phyloP scores from a whole-genome alignment of 2,113 vertebrate genomes.

The Calyptomena viridis region DNA sequence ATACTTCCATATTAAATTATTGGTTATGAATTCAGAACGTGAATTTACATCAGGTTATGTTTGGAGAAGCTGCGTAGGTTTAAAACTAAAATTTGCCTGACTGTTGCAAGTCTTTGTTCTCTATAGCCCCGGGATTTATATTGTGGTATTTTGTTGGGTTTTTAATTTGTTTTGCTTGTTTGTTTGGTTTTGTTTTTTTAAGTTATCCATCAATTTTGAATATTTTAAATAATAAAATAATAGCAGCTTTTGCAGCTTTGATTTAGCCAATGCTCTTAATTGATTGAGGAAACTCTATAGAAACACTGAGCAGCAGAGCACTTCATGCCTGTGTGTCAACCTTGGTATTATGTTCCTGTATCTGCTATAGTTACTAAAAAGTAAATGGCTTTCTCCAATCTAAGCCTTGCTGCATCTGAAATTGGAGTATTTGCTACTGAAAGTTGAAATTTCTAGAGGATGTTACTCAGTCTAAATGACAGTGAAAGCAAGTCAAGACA shows the following conservation, averaged over 20 bases:
- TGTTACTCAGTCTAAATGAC: background rate
- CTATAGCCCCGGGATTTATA: background rate
- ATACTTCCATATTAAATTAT: slow-evolving; percentile 5
- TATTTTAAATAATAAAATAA: background rate
- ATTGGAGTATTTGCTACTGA: background rate
- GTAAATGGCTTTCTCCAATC: background rate
- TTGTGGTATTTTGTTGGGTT: too few relatives aligned
- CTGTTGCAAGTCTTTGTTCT: background rate
- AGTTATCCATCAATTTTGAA: background rate
- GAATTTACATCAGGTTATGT: background rate
- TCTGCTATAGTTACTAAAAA: background rate
- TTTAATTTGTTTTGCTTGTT: too few relatives aligned
- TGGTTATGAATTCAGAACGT: background rate
- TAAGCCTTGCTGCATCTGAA: background rate
- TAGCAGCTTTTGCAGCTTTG: background rate
- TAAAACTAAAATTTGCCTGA: background rate
- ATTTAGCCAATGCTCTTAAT: background rate
- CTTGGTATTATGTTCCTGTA: background rate
- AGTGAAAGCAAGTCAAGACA: background rate
- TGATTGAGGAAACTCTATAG: background rate
- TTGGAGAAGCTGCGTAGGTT: background rate
- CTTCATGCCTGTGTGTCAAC: background rate
- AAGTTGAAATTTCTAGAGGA: background rate
- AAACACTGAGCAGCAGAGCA: background rate
- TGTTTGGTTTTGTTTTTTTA: background rate